Conservation (phyloP, 2,113 vertebrate species). For the Oreochromis tanganicae region DNA sequence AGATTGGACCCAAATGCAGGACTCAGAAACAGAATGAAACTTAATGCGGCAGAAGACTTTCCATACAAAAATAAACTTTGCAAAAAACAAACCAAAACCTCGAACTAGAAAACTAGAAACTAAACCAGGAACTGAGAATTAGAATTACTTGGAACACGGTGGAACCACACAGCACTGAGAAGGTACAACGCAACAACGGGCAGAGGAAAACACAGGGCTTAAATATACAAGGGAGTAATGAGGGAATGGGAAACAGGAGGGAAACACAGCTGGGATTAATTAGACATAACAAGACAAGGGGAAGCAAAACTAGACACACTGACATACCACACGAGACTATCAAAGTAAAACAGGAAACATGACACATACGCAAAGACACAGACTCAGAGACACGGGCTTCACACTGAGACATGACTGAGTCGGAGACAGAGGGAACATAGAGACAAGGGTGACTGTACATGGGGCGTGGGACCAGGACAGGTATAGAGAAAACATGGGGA, state of each 20-base stretch:
- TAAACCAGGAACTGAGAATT: neutral
- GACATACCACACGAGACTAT: neutral
- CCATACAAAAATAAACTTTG: neutral
- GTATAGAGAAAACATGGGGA: too few relatives aligned
- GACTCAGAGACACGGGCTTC: neutral
- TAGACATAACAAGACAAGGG: neutral
- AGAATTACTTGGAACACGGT: neutral
- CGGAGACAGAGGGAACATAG: too few relatives aligned
- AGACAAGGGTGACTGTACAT: too few relatives aligned
- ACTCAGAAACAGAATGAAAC: neutral
- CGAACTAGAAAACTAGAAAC: rapidly evolving
- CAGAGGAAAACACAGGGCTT: neutral
- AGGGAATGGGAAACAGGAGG: neutral
- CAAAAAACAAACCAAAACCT: neutral
- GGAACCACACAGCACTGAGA: neutral
- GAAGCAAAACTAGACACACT: neutral
- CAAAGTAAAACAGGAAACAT: neutral
- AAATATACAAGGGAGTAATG: neutral
- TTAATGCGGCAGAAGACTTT: neutral
- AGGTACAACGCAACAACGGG: neutral
- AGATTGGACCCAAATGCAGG: neutral
- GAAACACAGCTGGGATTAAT: neutral
- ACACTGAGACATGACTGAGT: too few relatives aligned
- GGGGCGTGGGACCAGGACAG: too few relatives aligned
- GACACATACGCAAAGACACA: neutral